phyloP scores from a whole-genome alignment of 2,797 vertebrate species.

The Acanthopagrus latus region DNA sequence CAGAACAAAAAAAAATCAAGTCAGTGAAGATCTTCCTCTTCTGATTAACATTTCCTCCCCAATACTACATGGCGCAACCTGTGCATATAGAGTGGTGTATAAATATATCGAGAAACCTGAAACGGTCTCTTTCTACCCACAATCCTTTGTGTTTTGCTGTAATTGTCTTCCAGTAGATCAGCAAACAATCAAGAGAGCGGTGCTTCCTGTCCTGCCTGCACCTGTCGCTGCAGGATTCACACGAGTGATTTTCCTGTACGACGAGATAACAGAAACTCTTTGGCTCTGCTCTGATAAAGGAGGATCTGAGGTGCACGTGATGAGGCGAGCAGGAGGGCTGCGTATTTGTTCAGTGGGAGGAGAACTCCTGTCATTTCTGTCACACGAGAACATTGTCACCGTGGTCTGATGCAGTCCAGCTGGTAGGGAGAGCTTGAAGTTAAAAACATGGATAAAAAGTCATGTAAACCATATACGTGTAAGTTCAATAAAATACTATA shows the following conservation, averaged over 20 bases:
- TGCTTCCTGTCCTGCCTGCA: background rate
- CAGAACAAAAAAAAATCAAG: no score
- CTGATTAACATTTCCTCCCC: no score
- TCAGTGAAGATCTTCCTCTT: no score
- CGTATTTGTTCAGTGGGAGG: constrained; percentile 29
- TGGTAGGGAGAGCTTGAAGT: background rate
- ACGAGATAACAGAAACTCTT: background rate
- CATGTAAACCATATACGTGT: no score
- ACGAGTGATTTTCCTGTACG: background rate
- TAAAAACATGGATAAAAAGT: no score
- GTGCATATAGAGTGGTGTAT: no score
- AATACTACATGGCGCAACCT: no score
- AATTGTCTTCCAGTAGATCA: background rate
- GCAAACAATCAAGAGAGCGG: background rate
- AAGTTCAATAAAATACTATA: no score
- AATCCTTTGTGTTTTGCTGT: background rate
- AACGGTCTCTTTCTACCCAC: background rate
- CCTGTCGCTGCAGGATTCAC: constrained; percentile 1
- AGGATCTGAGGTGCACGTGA: background rate
- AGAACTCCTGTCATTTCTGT: background rate
- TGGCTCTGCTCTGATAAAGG: background rate
- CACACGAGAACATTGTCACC: background rate
- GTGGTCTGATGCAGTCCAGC: background rate
- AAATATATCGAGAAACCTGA: no score
- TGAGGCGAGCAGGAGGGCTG: background rate